phyloP scores from a whole-genome alignment of 53 echinoderm and acorn worm genomes.

The Pentamera pediparva region DNA sequence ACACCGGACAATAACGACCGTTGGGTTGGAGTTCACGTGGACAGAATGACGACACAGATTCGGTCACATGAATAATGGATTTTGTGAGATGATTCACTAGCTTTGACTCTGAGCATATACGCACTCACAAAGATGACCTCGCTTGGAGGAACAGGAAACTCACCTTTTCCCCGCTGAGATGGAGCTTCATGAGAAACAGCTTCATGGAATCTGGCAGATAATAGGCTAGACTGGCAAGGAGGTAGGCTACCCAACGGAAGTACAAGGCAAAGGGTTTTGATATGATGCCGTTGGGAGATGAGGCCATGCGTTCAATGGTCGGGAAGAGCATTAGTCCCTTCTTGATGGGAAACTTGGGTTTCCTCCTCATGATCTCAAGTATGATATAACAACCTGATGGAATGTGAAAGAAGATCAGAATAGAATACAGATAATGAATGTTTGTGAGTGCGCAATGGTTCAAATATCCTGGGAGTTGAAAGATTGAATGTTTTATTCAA shows the following conservation, averaged over 20 bases:
- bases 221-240: not conserved
- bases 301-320: slow-evolving; percentile 83
- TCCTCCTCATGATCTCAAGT: slow-evolving; percentile 66
- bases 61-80: too few species aligned
- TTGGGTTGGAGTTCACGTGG: too few species aligned
- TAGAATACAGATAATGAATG: not conserved
- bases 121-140: not conserved
- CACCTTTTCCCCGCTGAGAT: slow-evolving; percentile 4
- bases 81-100: not conserved
- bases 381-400: slow-evolving; percentile 85
- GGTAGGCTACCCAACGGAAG: slow-evolving; percentile 23
- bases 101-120: too few species aligned
- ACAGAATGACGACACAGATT: too few species aligned
- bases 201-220: slow-evolving; percentile 10
- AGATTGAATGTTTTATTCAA: too few species aligned
- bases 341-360: slow-evolving; percentile 61
- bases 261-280: slow-evolving; percentile 20
- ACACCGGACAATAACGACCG: too few species aligned
- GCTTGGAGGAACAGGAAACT: not conserved
- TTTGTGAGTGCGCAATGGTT: too few species aligned
- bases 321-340: slow-evolving; percentile 85
- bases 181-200: not conserved
- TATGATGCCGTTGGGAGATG: slow-evolving; percentile 57
- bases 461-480: too few species aligned
- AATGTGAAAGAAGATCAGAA: not conserved